A percentile compares a stretch with the other conserved stretches of the same genome.
phyloP scores from a whole-genome alignment of 2,113 vertebrate genomes.

The Rattus rattus region DNA sequence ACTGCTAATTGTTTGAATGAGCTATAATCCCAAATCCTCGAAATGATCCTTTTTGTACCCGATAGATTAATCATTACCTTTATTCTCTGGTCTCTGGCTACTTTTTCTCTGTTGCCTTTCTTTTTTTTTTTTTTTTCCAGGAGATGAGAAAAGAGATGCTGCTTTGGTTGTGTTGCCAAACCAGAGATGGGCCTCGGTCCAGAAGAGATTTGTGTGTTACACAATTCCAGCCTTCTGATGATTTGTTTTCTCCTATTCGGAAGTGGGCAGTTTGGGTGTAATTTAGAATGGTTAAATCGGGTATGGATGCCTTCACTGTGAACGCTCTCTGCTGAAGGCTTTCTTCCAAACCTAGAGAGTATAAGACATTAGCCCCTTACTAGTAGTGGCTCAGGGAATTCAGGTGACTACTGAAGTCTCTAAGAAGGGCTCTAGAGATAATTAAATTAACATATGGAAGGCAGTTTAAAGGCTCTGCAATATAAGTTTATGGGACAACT shows the following conservation, averaged over 20 bases:
- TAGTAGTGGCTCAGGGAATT: not conserved
- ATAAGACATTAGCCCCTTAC: not conserved
- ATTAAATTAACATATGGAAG: not conserved
- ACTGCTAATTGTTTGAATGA: conserved; percentile 73
- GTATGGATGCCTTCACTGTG: not conserved
- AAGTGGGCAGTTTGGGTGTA: conserved; percentile 56
- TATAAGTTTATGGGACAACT: not conserved
- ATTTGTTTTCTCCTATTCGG: conserved; percentile 34
- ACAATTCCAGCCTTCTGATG: conserved; percentile 64
- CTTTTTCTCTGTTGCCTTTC: conserved; percentile 20
- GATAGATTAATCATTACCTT: conserved; percentile 86
- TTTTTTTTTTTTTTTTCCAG: not conserved
- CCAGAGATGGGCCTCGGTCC: conserved; percentile 77
- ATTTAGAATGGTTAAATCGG: conserved; percentile 43
- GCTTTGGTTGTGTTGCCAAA: conserved; percentile 71
- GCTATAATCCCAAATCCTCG: conserved; percentile 62
- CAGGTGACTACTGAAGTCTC: not conserved
- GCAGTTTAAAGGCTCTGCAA: not conserved
- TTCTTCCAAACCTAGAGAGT: not conserved
- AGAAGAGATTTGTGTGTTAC: conserved; percentile 74
- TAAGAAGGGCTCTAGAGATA: conserved; percentile 34
- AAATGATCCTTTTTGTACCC: conserved; percentile 49
- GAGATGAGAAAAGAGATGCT: conserved; percentile 76
- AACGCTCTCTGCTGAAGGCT: conserved; percentile 31
- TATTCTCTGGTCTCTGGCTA: conserved; percentile 63